Evolutionary conservation across 2,888 invertebrate species (phyloP), one percentile per base, ranked within the genome.

Genomic region (Zaprionus lineosus): DNA sequence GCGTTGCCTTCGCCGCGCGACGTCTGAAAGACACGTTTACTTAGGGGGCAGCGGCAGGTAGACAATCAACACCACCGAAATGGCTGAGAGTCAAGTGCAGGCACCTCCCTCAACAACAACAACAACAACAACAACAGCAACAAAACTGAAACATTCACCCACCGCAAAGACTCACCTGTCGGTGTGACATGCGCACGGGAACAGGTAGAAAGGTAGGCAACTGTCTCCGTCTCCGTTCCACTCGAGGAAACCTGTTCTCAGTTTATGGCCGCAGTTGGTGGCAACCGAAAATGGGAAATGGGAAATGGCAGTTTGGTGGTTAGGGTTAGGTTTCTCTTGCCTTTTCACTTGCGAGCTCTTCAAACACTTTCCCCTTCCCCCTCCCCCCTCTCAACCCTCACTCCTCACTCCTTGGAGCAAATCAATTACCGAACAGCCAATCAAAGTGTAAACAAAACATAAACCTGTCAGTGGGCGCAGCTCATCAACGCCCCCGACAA

Each of bases 381-480:
- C 4, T 5, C 4, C 24, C 26, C 15, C n/a, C 7, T 21, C 7
- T 21, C 4, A 21, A 28, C 24, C 26, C 15, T 14, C 44, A 44
- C 33, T n/a, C n/a, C n/a, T n/a, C n/a, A 44, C 7, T 3, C 21
- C 24, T 24, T 24, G 24, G 8, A 47, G 9, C 46, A 31, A 59
- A 57, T 57, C 7, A 50, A 53, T 33, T 44, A 50, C 58, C 40
- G 31, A 61, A 31, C 56, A 65, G 46, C 47, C 70, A 71, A 73
- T 69, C 65, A 55, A 65, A 74, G 81, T 85, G 76, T 85, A 87
- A 87, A 88, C 88, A 88, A 88, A 88, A 61, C 87, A 88, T 87
- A 84, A 87, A 88, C 74, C 86, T 88, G 86, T 88, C 88, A 87
- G 84, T 87, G 86, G 61, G 56, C 62, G 74, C 82, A 84, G 75